Evolutionary conservation across 2,113 vertebrate species (phyloP).

Genomic region (Marmota flaviventris): DNA sequence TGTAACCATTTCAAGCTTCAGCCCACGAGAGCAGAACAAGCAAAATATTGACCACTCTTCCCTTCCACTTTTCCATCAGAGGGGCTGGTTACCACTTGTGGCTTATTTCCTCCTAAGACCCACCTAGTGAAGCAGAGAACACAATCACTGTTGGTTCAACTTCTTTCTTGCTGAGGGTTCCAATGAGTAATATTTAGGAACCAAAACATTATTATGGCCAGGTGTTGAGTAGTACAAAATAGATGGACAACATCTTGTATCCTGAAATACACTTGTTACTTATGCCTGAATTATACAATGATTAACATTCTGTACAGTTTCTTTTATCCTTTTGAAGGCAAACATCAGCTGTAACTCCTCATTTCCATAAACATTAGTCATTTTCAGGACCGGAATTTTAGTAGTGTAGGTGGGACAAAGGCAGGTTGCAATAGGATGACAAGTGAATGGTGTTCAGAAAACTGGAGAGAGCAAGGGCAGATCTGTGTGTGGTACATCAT

Average conservation of each 20-base stretch:
- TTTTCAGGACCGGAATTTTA: slow-evolving; percentile 1
- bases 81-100: background rate
- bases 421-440: background rate
- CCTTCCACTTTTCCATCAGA: no score
- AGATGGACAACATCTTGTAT: background rate
- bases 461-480: background rate
- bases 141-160: background rate
- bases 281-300: background rate
- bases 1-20: background rate
- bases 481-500: background rate
- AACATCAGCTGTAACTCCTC: background rate
- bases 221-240: background rate
- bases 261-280: background rate
- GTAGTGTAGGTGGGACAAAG: background rate
- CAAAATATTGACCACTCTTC: no score
- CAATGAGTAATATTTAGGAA: background rate
- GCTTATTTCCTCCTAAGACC: background rate
- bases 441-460: background rate
- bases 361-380: background rate
- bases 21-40: background rate
- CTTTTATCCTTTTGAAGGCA: background rate
- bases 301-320: background rate
- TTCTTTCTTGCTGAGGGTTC: background rate
- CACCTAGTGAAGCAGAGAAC: background rate
- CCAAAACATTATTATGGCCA: background rate